A percentile compares a stretch with the other conserved stretches of the same genome.
Evolutionary conservation across 2,113 vertebrate species (phyloP).

Genomic region (Amphilophus citrinellus): DNA sequence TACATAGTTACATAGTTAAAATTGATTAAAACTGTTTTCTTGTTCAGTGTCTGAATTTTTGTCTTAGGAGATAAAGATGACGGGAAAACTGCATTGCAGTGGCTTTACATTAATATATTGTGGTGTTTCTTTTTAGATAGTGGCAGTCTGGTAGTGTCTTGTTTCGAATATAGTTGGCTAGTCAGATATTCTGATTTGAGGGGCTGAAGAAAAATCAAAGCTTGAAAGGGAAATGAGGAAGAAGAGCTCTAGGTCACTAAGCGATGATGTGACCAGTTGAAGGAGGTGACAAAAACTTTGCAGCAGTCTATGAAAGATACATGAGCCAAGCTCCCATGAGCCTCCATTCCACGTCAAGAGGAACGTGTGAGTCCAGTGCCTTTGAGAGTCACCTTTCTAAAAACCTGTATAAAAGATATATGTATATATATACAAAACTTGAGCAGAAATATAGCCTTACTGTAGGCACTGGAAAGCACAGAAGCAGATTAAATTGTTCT

Average conservation of each 20-base stretch:
- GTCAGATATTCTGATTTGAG: background rate
- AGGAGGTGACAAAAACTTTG: slow-evolving; percentile 40
- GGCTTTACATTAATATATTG: background rate
- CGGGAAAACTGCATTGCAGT: background rate
- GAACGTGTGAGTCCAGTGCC: slow-evolving; percentile 9
- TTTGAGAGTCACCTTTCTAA: slow-evolving; percentile 30
- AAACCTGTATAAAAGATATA: background rate
- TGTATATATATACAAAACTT: slow-evolving; percentile 1
- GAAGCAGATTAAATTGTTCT: background rate
- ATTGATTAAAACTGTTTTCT: background rate
- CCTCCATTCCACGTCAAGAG: slow-evolving; percentile 30
- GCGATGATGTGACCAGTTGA: slow-evolving; percentile 16
- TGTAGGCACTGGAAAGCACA: background rate
- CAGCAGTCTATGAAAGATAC: slow-evolving; percentile 63
- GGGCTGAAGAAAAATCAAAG: background rate
- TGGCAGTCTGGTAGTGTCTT: background rate
- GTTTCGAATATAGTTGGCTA: background rate
- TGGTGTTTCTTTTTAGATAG: background rate
- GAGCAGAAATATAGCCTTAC: background rate
- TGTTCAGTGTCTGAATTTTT: background rate
- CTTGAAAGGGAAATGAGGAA: slow-evolving; percentile 1
- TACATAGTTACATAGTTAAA: background rate
- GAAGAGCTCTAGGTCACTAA: slow-evolving; percentile 1
- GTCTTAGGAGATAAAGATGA: background rate
- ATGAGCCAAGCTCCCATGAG: slow-evolving; percentile 41